phyloP scores from a whole-genome alignment of 2,113 vertebrate genomes.

The Ochotona curzoniae region DNA sequence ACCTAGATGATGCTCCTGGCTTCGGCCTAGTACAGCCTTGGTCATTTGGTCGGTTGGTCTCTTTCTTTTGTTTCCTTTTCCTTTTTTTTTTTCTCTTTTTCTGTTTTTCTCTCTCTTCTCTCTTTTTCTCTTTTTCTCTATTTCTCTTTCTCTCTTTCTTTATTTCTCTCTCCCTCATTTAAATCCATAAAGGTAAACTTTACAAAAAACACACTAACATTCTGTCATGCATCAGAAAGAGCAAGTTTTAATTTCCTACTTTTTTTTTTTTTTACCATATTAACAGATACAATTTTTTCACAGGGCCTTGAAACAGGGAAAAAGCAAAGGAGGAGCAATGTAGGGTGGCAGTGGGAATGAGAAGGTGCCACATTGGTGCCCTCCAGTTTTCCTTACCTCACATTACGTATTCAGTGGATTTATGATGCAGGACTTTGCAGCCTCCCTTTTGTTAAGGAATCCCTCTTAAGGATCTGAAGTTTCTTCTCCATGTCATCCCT shows the following conservation, averaged over 20 bases:
- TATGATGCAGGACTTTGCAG: not conserved
- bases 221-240: not conserved
- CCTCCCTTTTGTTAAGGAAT: not conserved
- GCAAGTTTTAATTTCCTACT: not conserved
- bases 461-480: not conserved
- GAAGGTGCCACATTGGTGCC: not conserved
- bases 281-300: not conserved
- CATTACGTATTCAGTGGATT: not conserved
- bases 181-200: too few relatives aligned
- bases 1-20: too few relatives aligned
- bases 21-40: too few relatives aligned
- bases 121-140: too few relatives aligned
- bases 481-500: not conserved
- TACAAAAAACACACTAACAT: constrained; percentile 25
- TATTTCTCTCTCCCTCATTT: too few relatives aligned
- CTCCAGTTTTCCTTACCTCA: not conserved
- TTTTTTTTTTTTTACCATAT: not conserved
- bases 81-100: too few relatives aligned
- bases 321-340: not conserved
- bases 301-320: not conserved
- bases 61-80: too few relatives aligned
- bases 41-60: too few relatives aligned
- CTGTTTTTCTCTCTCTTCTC: too few relatives aligned
- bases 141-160: too few relatives aligned
- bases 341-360: not conserved